These are phyloP conservation scores for Recurvirostra avosetta DNA, from an alignment of 2,113 vertebrate genomes.

Conservation along the genomic window DNA sequence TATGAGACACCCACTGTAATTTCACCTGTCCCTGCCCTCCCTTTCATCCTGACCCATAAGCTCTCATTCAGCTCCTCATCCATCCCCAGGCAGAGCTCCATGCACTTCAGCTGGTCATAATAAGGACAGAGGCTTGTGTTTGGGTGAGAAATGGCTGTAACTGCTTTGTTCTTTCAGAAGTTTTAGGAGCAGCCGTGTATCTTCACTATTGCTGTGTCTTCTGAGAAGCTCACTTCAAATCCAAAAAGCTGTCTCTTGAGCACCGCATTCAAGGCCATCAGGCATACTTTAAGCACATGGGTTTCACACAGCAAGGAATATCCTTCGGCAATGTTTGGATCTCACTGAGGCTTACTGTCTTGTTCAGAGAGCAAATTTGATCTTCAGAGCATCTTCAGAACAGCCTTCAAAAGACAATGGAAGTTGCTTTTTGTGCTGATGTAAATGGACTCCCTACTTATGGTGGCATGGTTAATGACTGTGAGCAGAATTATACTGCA, in stretches of 20 bases:
- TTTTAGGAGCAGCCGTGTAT: background rate
- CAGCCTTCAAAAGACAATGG: background rate
- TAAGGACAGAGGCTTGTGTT: background rate
- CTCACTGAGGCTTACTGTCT: background rate
- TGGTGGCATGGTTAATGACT: background rate
- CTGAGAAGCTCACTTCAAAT: background rate
- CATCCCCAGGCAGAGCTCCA: too few species aligned
- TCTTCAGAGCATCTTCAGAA: background rate
- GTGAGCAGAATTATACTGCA: background rate
- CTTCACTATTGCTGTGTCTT: background rate
- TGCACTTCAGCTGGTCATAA: too few species aligned
- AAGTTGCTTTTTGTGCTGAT: background rate
- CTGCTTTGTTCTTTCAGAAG: background rate
- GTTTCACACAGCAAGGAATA: background rate
- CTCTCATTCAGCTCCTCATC: too few species aligned
- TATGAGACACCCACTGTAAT: too few species aligned
- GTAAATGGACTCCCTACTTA: background rate
- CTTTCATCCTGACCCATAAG: too few species aligned
- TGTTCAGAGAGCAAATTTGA: background rate
- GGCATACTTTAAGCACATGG: background rate
- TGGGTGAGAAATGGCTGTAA: background rate
- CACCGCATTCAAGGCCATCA: background rate
- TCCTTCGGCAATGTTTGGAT: background rate
- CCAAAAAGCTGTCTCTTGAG: background rate
- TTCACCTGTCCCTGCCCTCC: too few species aligned